Evolutionary conservation across 2,113 vertebrate species (phyloP).

Genomic region (Xyliphius kryptos): DNA sequence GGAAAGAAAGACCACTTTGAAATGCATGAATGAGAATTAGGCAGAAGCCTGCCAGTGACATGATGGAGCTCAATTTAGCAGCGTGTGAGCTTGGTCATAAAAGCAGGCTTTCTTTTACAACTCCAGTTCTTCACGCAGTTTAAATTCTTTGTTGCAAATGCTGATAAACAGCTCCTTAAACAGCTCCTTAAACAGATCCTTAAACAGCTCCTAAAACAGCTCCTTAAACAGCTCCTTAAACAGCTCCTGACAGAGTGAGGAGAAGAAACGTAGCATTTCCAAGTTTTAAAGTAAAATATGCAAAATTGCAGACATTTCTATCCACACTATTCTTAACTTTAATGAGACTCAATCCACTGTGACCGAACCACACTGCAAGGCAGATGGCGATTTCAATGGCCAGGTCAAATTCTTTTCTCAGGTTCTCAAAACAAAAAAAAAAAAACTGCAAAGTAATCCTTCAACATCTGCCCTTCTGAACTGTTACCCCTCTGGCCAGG

Average conservation of each 20-base stretch:
- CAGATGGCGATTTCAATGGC: conserved; percentile 2
- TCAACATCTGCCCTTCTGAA: conserved; percentile 28
- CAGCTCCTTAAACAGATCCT: too few species aligned
- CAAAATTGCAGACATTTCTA: too few species aligned
- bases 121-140: too few species aligned
- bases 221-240: too few species aligned
- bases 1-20: conserved; percentile 33
- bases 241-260: too few species aligned
- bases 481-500: conserved; percentile 13
- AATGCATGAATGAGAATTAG: conserved; percentile 22
- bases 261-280: too few species aligned
- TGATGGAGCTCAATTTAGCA: conserved; percentile 26
- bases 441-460: conserved; percentile 21
- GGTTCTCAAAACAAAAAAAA: conserved; percentile 10
- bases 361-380: neutral
- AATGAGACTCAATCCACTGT: too few species aligned
- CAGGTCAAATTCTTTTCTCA: conserved; percentile 12
- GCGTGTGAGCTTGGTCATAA: neutral
- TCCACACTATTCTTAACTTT: too few species aligned
- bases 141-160: too few species aligned
- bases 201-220: too few species aligned
- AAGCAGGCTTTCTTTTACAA: conserved; percentile 33
- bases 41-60: conserved; percentile 29
- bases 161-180: too few species aligned
- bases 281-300: too few species aligned